phyloP scores from a whole-genome alignment of 2,797 vertebrate species.

The Mycteria americana region DNA sequence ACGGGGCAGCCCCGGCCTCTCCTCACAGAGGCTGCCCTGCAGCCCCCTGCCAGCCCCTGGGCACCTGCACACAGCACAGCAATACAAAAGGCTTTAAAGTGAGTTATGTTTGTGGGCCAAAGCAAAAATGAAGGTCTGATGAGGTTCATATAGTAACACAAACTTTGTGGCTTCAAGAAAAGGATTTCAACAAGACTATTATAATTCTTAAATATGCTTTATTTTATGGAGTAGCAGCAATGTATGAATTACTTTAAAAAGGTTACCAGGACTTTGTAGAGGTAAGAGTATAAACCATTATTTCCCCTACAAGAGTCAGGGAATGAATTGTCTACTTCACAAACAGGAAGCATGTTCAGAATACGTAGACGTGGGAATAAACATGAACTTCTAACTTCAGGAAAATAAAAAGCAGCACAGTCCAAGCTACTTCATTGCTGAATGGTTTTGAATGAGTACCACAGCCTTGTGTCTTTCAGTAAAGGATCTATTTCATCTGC shows the following conservation, averaged over 20 bases:
- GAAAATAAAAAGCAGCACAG: background rate
- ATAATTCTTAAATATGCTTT: background rate
- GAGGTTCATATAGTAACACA: background rate
- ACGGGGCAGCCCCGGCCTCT: fast-evolving
- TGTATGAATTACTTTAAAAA: background rate
- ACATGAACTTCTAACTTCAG: background rate
- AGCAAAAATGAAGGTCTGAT: background rate
- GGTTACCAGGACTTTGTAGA: background rate
- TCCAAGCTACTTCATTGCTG: background rate
- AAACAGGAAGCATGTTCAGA: background rate
- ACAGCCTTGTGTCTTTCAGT: background rate
- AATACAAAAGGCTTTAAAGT: background rate
- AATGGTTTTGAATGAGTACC: background rate
- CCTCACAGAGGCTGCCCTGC: fast-evolving
- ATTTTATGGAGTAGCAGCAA: background rate
- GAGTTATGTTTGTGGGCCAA: background rate
- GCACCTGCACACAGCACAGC: fast-evolving
- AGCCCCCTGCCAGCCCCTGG: fast-evolving
- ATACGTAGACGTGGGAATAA: background rate
- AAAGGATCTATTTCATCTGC: background rate
- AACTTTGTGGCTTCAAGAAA: background rate
- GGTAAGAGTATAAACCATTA: background rate
- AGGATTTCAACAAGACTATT: background rate
- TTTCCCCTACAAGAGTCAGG: background rate
- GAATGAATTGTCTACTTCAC: background rate